Evolutionary conservation across 2,113 vertebrate genomes (phyloP), one percentile per base, ranked within the genome.

Genomic region (Daubentonia madagascariensis): DNA sequence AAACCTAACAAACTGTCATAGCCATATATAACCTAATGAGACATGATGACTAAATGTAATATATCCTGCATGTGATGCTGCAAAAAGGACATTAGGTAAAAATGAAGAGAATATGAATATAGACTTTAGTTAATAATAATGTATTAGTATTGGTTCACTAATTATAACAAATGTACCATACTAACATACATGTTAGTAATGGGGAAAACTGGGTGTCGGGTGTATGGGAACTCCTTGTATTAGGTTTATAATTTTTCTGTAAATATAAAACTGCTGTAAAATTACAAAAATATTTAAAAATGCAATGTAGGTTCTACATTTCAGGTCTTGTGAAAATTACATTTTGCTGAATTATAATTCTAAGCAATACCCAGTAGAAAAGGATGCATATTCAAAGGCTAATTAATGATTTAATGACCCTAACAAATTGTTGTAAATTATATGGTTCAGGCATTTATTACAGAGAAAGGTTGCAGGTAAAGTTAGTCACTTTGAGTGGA

Each of bases 341-440:
- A 75, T 17, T 70, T 89, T 48, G 11, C 48, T n/a, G n/a, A n/a
- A 48, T 18, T 20, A 67, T 4, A 61, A 6, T 75, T 90, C 48
- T 86, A 96, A 92, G 48, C 37, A 80, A 54, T 85, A 91, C 32
- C 2, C 70, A 91, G 37, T 75, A 84, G 23, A 79, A 45, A 52
- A 57, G 2, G 48, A 1, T 2, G 43, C 5, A 40, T 43, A 63
- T 43, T 10, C 17, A 67, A 94, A 95, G 6, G n/a, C 22, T 57
- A 95, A 73, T 75, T 73, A 92, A 79, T 90, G 18, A 72, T 79
- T 89, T 85, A 85, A 76, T 91, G 72, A 63, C 9, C 94, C 37
- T 75, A 79, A 78, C 12, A 93, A 81, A 85, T 81, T 84, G 1
- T 88, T 91, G 14, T 57, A 89, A 96, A 90, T 59, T 81, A 67